phyloP scores from a whole-genome alignment of 2,113 vertebrate genomes.

The Aspidoscelis tigris region DNA sequence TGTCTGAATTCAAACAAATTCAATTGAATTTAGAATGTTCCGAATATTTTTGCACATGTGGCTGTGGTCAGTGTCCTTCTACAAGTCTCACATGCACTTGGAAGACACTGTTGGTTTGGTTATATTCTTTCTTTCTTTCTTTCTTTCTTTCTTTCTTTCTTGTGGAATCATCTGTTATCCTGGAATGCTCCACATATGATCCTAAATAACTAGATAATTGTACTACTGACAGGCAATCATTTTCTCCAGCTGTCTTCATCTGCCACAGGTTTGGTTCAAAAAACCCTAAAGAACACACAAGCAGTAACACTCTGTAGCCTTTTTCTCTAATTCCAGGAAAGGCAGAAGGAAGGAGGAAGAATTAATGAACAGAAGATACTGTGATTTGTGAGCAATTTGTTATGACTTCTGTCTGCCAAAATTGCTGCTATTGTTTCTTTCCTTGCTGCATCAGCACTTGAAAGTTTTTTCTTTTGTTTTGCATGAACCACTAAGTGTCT shows the following conservation, averaged over 20 bases:
- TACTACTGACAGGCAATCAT: background rate
- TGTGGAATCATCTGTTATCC: background rate
- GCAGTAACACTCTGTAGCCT: too few relatives aligned
- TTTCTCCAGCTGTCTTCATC: background rate
- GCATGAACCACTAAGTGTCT: too few relatives aligned
- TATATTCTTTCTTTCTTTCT: too few relatives aligned
- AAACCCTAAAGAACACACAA: background rate
- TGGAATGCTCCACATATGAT: background rate
- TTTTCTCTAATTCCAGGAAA: background rate
- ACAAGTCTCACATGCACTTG: too few relatives aligned
- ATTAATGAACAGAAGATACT: background rate
- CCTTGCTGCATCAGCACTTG: background rate
- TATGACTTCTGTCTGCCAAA: background rate
- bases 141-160: too few relatives aligned
- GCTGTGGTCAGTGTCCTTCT: too few relatives aligned
- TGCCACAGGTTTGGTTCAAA: background rate
- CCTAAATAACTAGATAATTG: background rate
- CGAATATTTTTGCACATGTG: too few relatives aligned
- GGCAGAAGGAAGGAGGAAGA: background rate
- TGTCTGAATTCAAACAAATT: too few relatives aligned
- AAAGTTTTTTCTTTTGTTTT: background rate
- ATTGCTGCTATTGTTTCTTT: background rate
- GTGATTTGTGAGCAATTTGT: background rate
- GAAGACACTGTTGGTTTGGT: too few relatives aligned
- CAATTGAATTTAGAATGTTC: too few relatives aligned